phyloP scores from a whole-genome alignment of 2,797 vertebrate genomes.

The Pristis pectinata region DNA sequence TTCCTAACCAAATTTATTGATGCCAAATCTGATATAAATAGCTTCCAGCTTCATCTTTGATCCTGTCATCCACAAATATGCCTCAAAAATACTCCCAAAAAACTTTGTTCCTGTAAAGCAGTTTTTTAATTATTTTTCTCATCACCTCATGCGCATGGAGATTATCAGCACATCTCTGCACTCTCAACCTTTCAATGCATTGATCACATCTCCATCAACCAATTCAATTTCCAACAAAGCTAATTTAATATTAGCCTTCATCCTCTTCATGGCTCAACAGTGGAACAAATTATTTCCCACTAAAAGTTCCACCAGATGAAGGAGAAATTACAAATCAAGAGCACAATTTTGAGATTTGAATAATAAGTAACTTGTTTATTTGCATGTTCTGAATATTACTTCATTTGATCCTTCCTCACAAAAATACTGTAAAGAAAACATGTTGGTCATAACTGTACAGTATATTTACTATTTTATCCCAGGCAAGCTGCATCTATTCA shows the following conservation, averaged over 20 bases:
- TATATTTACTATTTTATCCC: neutral
- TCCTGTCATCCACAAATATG: neutral
- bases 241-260: neutral
- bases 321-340: neutral
- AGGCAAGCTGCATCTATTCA: neutral
- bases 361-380: neutral
- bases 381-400: neutral
- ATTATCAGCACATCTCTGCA: neutral
- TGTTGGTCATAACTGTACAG: neutral
- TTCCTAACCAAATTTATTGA: neutral
- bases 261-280: neutral
- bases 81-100: neutral
- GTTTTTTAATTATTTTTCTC: neutral
- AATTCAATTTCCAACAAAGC: neutral
- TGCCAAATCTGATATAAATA: neutral
- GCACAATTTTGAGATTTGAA: neutral
- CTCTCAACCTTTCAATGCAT: neutral
- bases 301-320: neutral
- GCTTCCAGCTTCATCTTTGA: neutral
- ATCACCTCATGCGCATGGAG: neutral
- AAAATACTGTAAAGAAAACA: neutral
- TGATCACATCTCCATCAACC: neutral
- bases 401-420: neutral
- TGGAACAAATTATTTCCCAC: neutral
- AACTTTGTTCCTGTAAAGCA: neutral